Conservation (phyloP, 2,113 vertebrate species). For the Nipponia nippon region DNA sequence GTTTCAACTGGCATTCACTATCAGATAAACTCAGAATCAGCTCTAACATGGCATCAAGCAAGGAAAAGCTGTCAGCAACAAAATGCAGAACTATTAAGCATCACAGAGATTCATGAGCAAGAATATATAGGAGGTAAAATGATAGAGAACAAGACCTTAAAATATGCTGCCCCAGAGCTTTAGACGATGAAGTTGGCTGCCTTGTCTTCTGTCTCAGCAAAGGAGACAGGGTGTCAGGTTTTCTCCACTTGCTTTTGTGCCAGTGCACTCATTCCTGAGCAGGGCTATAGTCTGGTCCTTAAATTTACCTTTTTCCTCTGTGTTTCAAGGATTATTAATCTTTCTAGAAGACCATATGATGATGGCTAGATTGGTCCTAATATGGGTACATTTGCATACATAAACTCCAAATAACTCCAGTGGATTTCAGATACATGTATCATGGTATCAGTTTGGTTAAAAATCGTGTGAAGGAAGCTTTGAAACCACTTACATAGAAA, state of each 20-base stretch:
- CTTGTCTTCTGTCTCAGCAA: rapidly evolving
- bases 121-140: slow-evolving; percentile 83
- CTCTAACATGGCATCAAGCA: slow-evolving; percentile 88
- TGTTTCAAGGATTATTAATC: not conserved
- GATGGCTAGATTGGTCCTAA: not conserved
- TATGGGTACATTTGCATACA: not conserved
- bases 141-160: not conserved
- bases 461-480: not conserved
- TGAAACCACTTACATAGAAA: not conserved
- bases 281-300: not conserved
- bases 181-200: not conserved
- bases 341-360: not conserved
- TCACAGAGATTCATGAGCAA: slow-evolving; percentile 85
- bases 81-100: slow-evolving; percentile 84
- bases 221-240: not conserved
- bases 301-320: not conserved
- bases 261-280: not conserved
- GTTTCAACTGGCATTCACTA: slow-evolving; percentile 80
- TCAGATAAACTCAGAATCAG: slow-evolving; percentile 83
- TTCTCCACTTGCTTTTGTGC: rapidly evolving
- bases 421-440: not conserved
- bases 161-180: not conserved
- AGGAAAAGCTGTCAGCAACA: slow-evolving; percentile 90
- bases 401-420: not conserved
- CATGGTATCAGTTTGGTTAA: not conserved